These are phyloP conservation scores for Heteromyza rotundicornis DNA, from an alignment of 2,888 invertebrate species.

Conservation along the genomic window DNA sequence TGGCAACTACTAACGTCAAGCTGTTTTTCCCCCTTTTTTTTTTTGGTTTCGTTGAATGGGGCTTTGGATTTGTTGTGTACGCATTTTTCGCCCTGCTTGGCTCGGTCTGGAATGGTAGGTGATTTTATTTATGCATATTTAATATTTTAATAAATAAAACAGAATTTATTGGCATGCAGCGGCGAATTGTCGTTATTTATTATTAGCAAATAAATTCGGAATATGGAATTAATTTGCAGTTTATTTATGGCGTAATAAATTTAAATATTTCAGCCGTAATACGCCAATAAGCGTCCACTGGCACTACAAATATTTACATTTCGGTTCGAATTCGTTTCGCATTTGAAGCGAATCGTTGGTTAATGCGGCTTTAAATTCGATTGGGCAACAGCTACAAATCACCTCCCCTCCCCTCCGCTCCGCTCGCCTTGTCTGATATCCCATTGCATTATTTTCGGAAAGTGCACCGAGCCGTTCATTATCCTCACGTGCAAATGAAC, in stretches of 20 bases:
- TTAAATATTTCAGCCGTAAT: background rate
- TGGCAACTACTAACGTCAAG: too few relatives aligned
- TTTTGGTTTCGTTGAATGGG: too few relatives aligned
- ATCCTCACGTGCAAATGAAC: constrained; percentile 42
- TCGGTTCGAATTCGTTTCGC: too few relatives aligned
- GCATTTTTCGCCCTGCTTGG: too few relatives aligned
- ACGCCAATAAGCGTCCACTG: constrained; percentile 1
- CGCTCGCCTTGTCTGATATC: constrained; percentile 27
- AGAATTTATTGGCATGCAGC: constrained; percentile 19
- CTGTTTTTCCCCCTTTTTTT: too few relatives aligned
- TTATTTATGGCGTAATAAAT: background rate
- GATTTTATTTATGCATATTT: constrained; percentile 22
- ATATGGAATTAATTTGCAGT: background rate
- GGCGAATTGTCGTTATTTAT: constrained; percentile 18
- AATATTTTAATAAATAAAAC: constrained; percentile 23
- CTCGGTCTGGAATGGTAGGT: background rate
- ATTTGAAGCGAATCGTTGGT: too few relatives aligned
- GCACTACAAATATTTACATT: too few relatives aligned
- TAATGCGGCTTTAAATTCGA: too few relatives aligned
- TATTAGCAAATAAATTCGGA: constrained; percentile 10
- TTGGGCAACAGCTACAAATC: background rate
- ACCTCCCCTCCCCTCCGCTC: constrained; percentile 17
- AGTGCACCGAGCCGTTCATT: constrained; percentile 38
- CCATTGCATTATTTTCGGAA: constrained; percentile 19
- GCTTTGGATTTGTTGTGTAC: too few relatives aligned